Conservation (phyloP, 2,113 vertebrate species). For the Stercorarius parasiticus region DNA sequence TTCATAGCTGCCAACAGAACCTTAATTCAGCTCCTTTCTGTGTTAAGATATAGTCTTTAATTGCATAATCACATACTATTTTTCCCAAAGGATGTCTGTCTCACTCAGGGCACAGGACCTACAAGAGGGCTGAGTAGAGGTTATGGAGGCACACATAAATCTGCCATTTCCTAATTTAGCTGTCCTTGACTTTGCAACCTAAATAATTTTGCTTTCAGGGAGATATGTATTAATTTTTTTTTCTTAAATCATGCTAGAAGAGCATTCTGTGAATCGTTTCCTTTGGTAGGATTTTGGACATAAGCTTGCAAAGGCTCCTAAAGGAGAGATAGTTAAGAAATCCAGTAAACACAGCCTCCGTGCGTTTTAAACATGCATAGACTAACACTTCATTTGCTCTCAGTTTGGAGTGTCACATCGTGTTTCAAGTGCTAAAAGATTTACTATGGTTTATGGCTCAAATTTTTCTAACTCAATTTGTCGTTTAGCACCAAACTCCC, state of each 20-base stretch:
- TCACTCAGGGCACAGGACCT: constrained; percentile 10
- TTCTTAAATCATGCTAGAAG: background rate
- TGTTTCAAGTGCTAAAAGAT: constrained; percentile 71
- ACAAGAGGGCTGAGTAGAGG: constrained; percentile 48
- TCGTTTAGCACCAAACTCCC: constrained; percentile 73
- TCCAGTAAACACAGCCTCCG: constrained; percentile 23
- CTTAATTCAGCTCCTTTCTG: background rate
- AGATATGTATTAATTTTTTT: background rate
- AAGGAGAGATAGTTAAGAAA: constrained; percentile 9
- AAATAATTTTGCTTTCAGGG: constrained; percentile 30
- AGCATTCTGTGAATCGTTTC: background rate
- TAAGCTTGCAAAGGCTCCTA: background rate
- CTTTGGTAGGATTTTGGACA: background rate
- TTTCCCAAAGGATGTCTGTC: constrained; percentile 36
- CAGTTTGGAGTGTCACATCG: constrained; percentile 35
- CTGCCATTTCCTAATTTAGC: constrained; percentile 56
- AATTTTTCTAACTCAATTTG: constrained; percentile 80
- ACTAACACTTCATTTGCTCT: constrained; percentile 67
- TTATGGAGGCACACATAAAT: constrained; percentile 48
- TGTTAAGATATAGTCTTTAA: background rate
- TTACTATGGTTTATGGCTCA: constrained; percentile 76
- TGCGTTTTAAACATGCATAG: constrained; percentile 27
- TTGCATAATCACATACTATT: constrained; percentile 38
- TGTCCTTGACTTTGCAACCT: constrained; percentile 51
- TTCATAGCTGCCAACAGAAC: background rate